Percentiles rank a stretch among this genome's conserved stretches.
Conservation (phyloP, 2,113 vertebrate species). For the Okapia johnstoni region DNA sequence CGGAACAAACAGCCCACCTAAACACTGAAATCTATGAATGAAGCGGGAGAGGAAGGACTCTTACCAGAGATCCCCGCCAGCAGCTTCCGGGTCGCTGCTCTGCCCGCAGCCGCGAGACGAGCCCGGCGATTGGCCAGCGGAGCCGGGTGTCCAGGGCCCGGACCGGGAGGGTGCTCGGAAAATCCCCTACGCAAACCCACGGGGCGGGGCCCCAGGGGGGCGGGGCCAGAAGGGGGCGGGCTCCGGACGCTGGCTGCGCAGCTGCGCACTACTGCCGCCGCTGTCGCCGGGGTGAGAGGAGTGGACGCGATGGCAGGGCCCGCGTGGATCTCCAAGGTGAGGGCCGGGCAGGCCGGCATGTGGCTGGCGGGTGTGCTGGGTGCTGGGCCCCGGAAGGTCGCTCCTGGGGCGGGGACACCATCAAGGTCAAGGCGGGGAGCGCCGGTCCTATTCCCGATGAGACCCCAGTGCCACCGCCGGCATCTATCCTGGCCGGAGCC, state of each 20-base stretch:
- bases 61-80: fast-evolving
- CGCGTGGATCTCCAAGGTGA: conserved; percentile 76
- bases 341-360: not conserved
- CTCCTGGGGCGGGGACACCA: not conserved
- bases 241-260: not conserved
- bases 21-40: not conserved
- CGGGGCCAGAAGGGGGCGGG: not conserved
- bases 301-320: conserved; percentile 67
- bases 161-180: not conserved
- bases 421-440: conserved; percentile 11
- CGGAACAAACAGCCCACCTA: fast-evolving
- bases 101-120: not conserved
- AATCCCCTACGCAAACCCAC: fast-evolving
- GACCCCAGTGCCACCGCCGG: no score
- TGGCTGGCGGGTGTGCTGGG: not conserved
- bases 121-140: conserved; percentile 28
- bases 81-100: not conserved
- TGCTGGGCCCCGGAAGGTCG: not conserved
- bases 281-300: not conserved
- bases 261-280: not conserved
- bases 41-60: not conserved
- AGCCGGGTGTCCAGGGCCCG: fast-evolving
- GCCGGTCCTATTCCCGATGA: not conserved
- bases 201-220: not conserved
- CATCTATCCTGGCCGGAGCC: not conserved